Percentiles rank a stretch among this genome's conserved stretches.
Conservation (phyloP, 2,888 invertebrate genomes). For the Sclerodermus sp. region DNA sequence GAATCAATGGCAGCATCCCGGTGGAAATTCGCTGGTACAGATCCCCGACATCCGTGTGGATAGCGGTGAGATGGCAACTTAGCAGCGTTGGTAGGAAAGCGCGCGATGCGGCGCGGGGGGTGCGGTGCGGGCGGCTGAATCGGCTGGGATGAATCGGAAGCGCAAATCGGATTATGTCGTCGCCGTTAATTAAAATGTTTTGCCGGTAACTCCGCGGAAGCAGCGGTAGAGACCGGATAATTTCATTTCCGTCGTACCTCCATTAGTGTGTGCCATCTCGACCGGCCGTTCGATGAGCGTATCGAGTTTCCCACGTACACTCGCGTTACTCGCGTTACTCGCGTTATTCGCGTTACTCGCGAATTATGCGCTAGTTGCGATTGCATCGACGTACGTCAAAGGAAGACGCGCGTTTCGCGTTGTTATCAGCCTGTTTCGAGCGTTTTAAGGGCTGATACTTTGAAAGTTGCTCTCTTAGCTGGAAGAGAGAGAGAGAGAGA, state of each 20-base stretch:
- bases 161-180: constrained; percentile 23
- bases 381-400: background rate
- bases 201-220: constrained; percentile 18
- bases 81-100: background rate
- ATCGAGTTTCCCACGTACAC: background rate
- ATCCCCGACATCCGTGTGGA: background rate
- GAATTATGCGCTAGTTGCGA: background rate
- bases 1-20: no score
- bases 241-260: constrained; percentile 13
- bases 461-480: no score
- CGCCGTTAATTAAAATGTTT: constrained; percentile 27
- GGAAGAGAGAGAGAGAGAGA: no score
- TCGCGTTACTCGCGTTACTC: background rate
- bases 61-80: background rate
- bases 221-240: constrained; percentile 16
- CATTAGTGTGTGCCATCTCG: background rate
- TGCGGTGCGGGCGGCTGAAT: background rate
- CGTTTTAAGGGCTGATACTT: no score
- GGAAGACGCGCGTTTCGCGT: no score
- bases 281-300: background rate
- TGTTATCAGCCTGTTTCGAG: no score
- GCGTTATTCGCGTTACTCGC: background rate
- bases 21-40: no score
- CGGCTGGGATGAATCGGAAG: constrained; percentile 3
- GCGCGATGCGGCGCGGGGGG: background rate